A percentile compares a stretch with the other conserved stretches of the same genome.
Evolutionary conservation across 2,797 vertebrate genomes (phyloP).

Genomic region (Fringilla coelebs): DNA sequence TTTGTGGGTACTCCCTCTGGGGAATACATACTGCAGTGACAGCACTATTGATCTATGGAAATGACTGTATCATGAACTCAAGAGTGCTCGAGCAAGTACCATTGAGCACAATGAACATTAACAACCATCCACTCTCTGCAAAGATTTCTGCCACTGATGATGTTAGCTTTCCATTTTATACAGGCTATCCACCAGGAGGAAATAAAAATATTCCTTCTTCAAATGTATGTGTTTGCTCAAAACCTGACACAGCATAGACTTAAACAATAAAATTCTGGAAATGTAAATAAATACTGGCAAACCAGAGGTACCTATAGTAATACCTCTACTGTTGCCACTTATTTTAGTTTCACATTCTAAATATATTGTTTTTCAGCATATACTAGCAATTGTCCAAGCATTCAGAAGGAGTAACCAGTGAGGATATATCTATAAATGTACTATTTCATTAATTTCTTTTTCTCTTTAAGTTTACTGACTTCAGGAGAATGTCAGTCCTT

Average conservation of each 20-base stretch:
- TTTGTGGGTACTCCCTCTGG: not conserved
- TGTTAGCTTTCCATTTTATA: not conserved
- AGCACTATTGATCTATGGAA: not conserved
- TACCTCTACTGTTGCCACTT: not conserved
- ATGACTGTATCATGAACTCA: not conserved
- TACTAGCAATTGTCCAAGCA: not conserved
- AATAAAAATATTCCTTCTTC: not conserved
- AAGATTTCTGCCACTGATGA: not conserved
- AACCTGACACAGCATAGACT: not conserved
- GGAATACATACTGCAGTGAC: not conserved
- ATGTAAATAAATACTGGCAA: not conserved
- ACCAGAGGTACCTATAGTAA: not conserved
- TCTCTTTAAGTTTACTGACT: conserved; percentile 70
- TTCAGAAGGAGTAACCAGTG: not conserved
- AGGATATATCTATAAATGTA: not conserved
- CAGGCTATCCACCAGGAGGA: not conserved
- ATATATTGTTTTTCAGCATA: not conserved
- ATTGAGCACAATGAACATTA: not conserved
- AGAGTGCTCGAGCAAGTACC: not conserved
- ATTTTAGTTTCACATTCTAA: not conserved
- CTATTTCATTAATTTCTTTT: not conserved
- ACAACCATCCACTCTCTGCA: not conserved
- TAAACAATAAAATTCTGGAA: not conserved
- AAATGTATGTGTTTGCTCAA: not conserved
- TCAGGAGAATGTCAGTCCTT: conserved; percentile 68